Conservation (phyloP, 2,113 vertebrate genomes). For the Semicossyphus pulcher region DNA sequence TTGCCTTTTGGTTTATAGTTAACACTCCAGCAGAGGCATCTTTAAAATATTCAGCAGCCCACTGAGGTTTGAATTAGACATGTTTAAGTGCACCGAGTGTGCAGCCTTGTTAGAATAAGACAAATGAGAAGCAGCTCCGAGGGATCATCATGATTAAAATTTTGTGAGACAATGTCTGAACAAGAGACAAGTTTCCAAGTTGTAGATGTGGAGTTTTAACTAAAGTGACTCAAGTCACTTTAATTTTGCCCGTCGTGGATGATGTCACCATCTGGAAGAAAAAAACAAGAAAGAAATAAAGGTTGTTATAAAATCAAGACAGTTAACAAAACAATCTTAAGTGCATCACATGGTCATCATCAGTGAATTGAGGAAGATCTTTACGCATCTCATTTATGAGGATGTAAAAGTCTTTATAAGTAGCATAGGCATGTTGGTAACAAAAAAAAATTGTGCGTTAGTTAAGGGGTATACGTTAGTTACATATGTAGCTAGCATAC, state of each 20-base stretch:
- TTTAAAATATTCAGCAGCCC: conserved; percentile 38
- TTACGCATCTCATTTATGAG: too few relatives aligned
- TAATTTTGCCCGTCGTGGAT: background rate
- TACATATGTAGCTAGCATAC: too few relatives aligned
- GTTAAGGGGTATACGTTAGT: too few relatives aligned
- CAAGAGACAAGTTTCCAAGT: background rate
- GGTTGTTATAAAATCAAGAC: background rate
- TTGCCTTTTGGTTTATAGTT: conserved; percentile 12
- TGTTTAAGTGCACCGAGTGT: conserved; percentile 7
- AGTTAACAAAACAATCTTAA: background rate
- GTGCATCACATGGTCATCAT: too few relatives aligned
- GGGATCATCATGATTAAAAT: background rate
- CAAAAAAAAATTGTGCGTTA: too few relatives aligned
- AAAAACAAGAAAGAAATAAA: background rate
- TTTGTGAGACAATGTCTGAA: background rate
- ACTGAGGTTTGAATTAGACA: conserved; percentile 23
- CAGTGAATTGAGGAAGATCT: too few relatives aligned
- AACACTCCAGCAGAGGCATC: background rate
- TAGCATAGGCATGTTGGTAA: too few relatives aligned
- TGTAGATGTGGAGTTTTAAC: conserved; percentile 1
- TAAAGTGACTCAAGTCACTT: too few relatives aligned
- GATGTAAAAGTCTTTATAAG: too few relatives aligned
- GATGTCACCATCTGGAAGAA: background rate
- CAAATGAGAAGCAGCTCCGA: background rate
- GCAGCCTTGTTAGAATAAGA: conserved; percentile 13